A percentile compares a stretch with the other conserved stretches of the same genome.
Conservation (phyloP, 2,888 invertebrate genomes). For the Sarcophaga rosellei region DNA sequence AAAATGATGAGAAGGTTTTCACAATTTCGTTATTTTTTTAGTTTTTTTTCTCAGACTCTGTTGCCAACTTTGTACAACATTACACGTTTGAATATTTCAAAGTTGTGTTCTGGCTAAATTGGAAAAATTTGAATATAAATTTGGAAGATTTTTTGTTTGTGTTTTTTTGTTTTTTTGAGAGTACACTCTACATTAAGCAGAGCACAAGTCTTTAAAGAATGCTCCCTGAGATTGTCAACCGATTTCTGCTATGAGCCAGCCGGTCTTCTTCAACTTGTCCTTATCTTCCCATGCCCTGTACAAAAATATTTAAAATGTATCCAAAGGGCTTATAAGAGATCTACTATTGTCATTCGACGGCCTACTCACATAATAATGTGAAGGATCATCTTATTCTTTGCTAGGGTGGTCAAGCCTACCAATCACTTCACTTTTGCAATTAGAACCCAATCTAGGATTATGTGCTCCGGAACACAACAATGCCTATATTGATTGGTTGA, state of each 20-base stretch:
- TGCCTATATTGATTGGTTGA: fast-evolving
- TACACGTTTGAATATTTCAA: conserved; percentile 19
- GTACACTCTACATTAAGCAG: not conserved
- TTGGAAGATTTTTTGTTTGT: conserved; percentile 4
- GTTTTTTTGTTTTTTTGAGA: conserved; percentile 1
- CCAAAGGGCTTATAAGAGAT: fast-evolving
- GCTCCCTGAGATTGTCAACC: too few species aligned
- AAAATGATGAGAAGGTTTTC: conserved; percentile 60
- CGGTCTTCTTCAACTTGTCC: too few species aligned
- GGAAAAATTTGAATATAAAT: conserved; percentile 46
- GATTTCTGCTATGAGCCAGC: too few species aligned
- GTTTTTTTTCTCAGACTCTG: not conserved
- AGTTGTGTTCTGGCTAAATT: conserved; percentile 47
- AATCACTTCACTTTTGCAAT: too few species aligned
- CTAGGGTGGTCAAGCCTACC: too few species aligned
- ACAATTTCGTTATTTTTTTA: conserved; percentile 8
- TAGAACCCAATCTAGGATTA: too few species aligned
- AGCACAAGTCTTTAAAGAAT: not conserved
- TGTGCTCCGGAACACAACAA: too few species aligned
- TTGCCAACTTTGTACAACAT: not conserved
- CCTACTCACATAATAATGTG: too few species aligned
- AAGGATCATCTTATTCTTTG: too few species aligned
- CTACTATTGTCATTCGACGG: too few species aligned
- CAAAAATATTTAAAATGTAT: too few species aligned
- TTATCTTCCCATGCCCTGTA: too few species aligned